Conservation (phyloP, 2,888 invertebrate species). For the Microctonus brassicae region DNA sequence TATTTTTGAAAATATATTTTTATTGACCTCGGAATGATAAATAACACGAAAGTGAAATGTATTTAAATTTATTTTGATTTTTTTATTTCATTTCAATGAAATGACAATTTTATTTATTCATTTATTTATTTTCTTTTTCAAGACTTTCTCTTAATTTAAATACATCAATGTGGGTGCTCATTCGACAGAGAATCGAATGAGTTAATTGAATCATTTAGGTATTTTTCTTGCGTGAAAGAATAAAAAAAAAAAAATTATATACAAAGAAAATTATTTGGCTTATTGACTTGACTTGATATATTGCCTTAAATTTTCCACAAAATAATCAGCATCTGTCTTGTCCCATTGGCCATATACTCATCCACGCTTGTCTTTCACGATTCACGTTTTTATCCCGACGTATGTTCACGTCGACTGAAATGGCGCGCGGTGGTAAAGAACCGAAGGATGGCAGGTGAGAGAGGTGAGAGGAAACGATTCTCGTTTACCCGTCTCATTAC, state of each 20-base stretch:
- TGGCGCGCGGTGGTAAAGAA: neutral
- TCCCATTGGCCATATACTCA: neutral
- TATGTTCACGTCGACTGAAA: neutral
- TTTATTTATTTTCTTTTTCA: neutral
- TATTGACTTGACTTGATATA: neutral
- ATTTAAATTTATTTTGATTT: too few relatives aligned
- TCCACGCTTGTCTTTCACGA: constrained; percentile 6
- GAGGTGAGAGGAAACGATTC: constrained; percentile 33
- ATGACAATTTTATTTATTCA: too few relatives aligned
- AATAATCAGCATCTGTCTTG: neutral
- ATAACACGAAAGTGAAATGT: neutral
- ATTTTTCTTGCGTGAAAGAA: neutral
- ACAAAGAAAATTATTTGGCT: neutral
- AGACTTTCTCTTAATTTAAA: too few relatives aligned
- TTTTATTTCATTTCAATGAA: too few relatives aligned
- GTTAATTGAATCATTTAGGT: too few relatives aligned
- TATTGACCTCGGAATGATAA: neutral
- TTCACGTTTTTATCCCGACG: constrained; percentile 12
- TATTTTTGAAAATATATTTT: neutral
- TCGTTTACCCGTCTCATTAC: constrained; percentile 50
- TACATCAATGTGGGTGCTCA: too few relatives aligned
- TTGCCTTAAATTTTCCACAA: neutral
- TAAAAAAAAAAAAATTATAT: neutral
- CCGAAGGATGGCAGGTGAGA: neutral
- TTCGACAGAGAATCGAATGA: too few relatives aligned